Conservation (phyloP, 2,888 invertebrate genomes). For the Dilophus febrilis region DNA sequence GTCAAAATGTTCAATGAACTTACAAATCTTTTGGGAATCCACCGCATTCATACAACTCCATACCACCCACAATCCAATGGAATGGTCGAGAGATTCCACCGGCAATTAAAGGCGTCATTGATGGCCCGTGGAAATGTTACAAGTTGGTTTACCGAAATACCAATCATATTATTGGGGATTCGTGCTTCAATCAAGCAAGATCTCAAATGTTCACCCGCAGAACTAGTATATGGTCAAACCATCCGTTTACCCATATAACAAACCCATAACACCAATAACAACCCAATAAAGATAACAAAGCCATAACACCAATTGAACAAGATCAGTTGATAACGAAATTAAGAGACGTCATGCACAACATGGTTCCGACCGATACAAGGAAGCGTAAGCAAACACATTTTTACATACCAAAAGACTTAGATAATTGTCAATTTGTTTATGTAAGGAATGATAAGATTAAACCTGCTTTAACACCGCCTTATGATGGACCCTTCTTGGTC, state of each 20-base stretch:
- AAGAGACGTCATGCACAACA: too few species aligned
- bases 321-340: too few species aligned
- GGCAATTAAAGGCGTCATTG: conserved; percentile 24
- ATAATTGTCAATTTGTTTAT: too few species aligned
- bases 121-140: conserved; percentile 12
- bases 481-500: too few species aligned
- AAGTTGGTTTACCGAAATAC: conserved; percentile 17
- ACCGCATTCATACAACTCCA: conserved; percentile 16
- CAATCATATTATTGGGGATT: conserved; percentile 19
- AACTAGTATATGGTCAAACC: conserved; percentile 18
- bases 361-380: too few species aligned
- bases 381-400: too few species aligned
- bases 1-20: conserved; percentile 17
- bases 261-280: too few species aligned
- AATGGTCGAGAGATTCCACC: conserved; percentile 25
- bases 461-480: too few species aligned
- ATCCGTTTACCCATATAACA: conserved; percentile 9
- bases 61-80: conserved; percentile 25
- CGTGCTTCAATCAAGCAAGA: conserved; percentile 18
- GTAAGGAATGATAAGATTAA: too few species aligned
- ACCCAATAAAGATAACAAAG: too few species aligned
- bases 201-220: conserved; percentile 16
- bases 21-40: conserved; percentile 13
- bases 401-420: too few species aligned
- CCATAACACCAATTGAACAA: too few species aligned